Evolutionary conservation across 2,797 vertebrate genomes (phyloP).

Genomic region (Oryzias dopingdopingensis): DNA sequence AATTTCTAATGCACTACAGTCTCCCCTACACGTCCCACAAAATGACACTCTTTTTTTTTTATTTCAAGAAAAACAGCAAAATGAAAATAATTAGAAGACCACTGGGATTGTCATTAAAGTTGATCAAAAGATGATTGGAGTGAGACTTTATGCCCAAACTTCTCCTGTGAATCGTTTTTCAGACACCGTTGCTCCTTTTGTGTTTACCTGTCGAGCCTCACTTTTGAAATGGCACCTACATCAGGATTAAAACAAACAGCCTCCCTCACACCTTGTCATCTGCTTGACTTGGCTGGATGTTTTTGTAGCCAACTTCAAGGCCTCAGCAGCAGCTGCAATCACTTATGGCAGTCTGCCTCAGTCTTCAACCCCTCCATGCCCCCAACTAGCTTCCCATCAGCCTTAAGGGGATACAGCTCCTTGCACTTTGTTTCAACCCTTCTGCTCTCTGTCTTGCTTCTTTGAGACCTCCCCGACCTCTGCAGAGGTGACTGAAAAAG

Average conservation of each 20-base stretch:
- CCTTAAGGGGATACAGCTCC: conserved; percentile 67
- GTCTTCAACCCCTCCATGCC: conserved; percentile 65
- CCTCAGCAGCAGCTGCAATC: conserved; percentile 79
- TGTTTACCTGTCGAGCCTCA: conserved; percentile 36
- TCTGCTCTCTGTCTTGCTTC: conserved; percentile 57
- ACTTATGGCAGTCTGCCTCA: conserved; percentile 73
- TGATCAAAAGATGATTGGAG: neutral
- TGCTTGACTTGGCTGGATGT: conserved; percentile 77
- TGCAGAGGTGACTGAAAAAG: conserved; percentile 61
- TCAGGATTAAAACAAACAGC: conserved; percentile 67
- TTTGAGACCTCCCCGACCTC: conserved; percentile 62
- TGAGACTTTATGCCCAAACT: neutral
- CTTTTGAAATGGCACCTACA: conserved; percentile 51
- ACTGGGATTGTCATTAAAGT: no score
- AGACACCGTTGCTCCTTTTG: conserved; percentile 14
- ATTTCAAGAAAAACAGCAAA: no score
- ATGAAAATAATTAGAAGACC: no score
- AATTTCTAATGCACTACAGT: no score
- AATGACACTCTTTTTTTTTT: no score
- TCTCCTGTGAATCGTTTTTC: neutral
- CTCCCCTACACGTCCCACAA: no score
- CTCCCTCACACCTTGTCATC: conserved; percentile 75
- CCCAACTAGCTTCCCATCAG: conserved; percentile 73
- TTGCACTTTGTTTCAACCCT: conserved; percentile 68
- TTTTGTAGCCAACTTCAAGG: conserved; percentile 82